Evolutionary conservation across 2,888 invertebrate genomes (phyloP).

Genomic region (Zhengitettix transpicula): DNA sequence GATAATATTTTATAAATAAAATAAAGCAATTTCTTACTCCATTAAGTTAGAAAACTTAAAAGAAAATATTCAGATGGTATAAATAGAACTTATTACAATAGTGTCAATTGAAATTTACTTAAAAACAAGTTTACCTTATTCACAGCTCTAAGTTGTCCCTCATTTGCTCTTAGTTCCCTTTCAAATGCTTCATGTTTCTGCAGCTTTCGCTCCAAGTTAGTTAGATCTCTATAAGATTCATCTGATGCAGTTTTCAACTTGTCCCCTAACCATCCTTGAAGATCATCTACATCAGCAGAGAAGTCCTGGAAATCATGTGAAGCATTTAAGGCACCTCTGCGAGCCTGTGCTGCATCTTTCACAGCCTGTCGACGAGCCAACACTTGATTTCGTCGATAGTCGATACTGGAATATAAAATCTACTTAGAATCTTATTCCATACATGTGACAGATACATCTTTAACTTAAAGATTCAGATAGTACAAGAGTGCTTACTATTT

Average conservation of each 20-base stretch:
- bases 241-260: conserved; percentile 83
- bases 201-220: conserved; percentile 75
- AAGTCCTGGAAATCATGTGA: conserved; percentile 86
- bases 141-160: conserved; percentile 74
- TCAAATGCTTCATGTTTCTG: conserved; percentile 97
- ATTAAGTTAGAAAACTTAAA: not conserved
- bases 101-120: too few species aligned
- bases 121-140: conserved; percentile 41
- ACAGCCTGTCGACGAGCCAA: conserved; percentile 55
- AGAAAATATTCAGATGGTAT: not conserved
- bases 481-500: conserved; percentile 42
- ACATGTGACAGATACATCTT: too few species aligned
- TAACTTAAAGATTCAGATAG: not conserved
- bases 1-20: too few species aligned
- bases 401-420: conserved; percentile 1
- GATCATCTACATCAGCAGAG: conserved; percentile 78
- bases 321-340: conserved; percentile 59
- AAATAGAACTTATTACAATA: too few species aligned
- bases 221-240: conserved; percentile 80
- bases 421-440: not conserved
- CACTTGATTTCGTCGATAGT: conserved; percentile 35
- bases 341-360: conserved; percentile 52
- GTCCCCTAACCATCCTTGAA: conserved; percentile 79
- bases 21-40: too few species aligned
- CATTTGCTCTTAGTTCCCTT: conserved; percentile 83